Base-by-base conservation (phyloP, 35 echinoderm and acorn worm species). In the Amphiura filiformis region DNA sequence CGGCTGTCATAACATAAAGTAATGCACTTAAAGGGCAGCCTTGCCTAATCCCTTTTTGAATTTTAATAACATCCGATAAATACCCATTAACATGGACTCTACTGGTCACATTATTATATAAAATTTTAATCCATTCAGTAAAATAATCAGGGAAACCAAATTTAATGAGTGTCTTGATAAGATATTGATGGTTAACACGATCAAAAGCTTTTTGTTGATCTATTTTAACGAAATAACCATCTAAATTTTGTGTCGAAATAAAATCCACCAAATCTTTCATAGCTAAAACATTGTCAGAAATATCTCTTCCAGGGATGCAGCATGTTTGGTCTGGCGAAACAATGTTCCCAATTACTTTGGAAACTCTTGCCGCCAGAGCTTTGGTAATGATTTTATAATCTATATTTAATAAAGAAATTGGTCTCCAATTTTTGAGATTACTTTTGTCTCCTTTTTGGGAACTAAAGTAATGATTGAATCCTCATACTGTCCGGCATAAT, bases 121-220 rank as follows among this genome's bases (percentile, higher is more conserved):
- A 35, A 28, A 90, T 83, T 40, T 56, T 0, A 65, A 90, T 38
- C 88, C 92, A 90, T 14, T 93, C 47, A 20, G 38, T 31, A 64
- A 90, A 83, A 49, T 86, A 81, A 13, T 41, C 14, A n/a, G 82
- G 88, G 20, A 94, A 90, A 13, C 88, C 83, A 80, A 90, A 90
- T 39, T 80, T 86, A 26, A n/a, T 42, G 13, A 94, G 31, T 80
- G 77, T 61, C 13, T 88, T 38, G 34, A 37, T 34, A 0, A 94
- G 36, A 78, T 90, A 94, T 17, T 30, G 31, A 33, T 81, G 76
- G 38, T 86, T 76, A 34, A 93, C 82, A 34, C 92, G 42, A 37
- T 93, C 87, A 34, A 93, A 93, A 1, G 87, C 87, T 86, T 93
- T 89, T 28, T 64, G 34, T 57, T 88, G 83, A 86, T 94, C 92